Evolutionary conservation across 2,113 vertebrate genomes (phyloP), one percentile per base, ranked within the genome.

Genomic region (Clupea harengus): DNA sequence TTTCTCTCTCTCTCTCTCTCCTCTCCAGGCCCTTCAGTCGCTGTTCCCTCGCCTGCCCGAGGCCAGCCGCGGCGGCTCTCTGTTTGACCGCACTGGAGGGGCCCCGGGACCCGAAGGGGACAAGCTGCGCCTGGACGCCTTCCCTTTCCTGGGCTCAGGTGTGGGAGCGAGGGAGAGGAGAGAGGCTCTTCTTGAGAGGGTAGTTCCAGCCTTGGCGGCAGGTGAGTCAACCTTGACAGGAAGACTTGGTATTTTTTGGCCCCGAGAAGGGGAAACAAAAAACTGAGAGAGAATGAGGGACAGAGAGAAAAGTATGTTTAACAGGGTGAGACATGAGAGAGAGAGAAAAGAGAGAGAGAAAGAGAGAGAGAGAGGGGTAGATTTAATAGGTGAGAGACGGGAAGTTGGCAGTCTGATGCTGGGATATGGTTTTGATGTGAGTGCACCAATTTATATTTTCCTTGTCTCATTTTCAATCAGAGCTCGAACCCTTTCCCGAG

Each of bases 11-110:
- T 60, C 44, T 22, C 67, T n/a, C 13, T 87, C 78, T 83, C 32
- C 2, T 28, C 89, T 89, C 85, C 88, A 96, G 97, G 92, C 96
- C 47, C 94, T 98, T 87, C 97, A 97, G 94, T 96, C 94, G 82
- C 94, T 98, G 91, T 97, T 98, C 91, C 96, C 97, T 18, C 96
- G 96, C 87, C 91, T 97, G 92, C 96, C 96, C 80, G 97, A 97
- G 84, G 93, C 95, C 0, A 93, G 93, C 45, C 92, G 95, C 88
- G 94, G 92, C 81, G 89, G 92, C 0, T 95, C 96, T 72, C 92
- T 97, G 84, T 97, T 97, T 64, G 94, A 97, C 49, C 95, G 96
- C 1, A 90, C 91, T 0, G 92, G 94, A 9, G 83, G 93, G 0
- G 92, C 95, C 32, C 93, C 95, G 0, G 93, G 93, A 17, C 91